Evolutionary conservation across 2,888 invertebrate genomes (phyloP).

Genomic region (Callimorpha dominula): DNA sequence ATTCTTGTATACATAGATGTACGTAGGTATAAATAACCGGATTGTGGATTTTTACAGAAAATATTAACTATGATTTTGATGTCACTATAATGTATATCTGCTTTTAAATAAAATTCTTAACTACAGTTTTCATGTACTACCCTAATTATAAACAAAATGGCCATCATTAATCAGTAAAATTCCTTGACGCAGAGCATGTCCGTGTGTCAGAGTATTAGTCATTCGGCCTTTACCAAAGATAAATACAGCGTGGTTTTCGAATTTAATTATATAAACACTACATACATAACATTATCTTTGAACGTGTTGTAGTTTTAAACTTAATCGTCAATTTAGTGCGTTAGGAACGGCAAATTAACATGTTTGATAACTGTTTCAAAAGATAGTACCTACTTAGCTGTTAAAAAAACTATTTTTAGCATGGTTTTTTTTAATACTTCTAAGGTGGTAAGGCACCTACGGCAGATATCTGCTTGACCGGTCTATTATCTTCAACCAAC

Average conservation of each 20-base stretch:
- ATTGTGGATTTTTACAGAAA: too few relatives aligned
- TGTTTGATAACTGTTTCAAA: too few relatives aligned
- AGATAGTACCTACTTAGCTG: too few relatives aligned
- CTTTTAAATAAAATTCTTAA: background rate
- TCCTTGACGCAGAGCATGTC: slow-evolving; percentile 45
- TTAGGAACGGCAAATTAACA: background rate
- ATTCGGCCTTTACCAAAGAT: slow-evolving; percentile 59
- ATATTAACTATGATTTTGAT: too few relatives aligned
- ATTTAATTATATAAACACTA: slow-evolving; percentile 45
- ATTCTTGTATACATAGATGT: too few relatives aligned
- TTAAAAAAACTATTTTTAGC: too few relatives aligned
- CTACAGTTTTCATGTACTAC: background rate
- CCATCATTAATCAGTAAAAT: slow-evolving; percentile 30
- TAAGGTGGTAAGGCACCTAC: too few relatives aligned
- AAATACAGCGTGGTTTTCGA: slow-evolving; percentile 37
- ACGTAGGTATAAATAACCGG: too few relatives aligned
- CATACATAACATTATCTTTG: slow-evolving; percentile 24
- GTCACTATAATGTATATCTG: background rate
- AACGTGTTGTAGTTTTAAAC: slow-evolving; percentile 11
- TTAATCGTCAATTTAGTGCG: slow-evolving; percentile 5
- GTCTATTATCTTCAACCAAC: too few relatives aligned
- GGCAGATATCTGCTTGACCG: too few relatives aligned
- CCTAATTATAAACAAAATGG: slow-evolving; percentile 2
- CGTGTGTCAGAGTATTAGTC: slow-evolving; percentile 68
- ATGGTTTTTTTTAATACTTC: too few relatives aligned